Evolutionary conservation across 2,797 vertebrate species (phyloP), one percentile per base, ranked within the genome.

Genomic region (Mareca strepera): DNA sequence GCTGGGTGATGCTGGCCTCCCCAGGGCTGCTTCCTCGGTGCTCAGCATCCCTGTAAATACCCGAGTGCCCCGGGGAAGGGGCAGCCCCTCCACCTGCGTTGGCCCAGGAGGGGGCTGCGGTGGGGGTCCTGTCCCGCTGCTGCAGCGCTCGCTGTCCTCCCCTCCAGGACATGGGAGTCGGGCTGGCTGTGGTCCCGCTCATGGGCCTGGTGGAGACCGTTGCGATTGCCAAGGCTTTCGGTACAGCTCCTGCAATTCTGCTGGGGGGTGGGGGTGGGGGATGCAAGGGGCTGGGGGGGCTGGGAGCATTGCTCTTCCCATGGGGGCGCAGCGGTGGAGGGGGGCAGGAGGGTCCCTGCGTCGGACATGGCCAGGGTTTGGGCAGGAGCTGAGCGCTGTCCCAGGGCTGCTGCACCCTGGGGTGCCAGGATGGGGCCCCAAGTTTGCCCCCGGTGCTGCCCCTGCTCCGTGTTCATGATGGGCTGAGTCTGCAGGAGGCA

Each of bases 121-220:
- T n/a, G 41, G 0, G 1, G 52, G 37, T 41, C 68, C 33, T 4
- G 4, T 63, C 18, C 43, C 59, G 39, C 3, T 8, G 31, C 8
- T 18, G 5, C 37, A 48, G 5, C 12, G 1, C 39, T 83, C 53
- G 11, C 4, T 0, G 2, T 3, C 92, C 69, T 81, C 66, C 41
- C 55, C 67, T 22, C 8, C 97, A 99, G 99, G 98, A 96, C 92
- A 98, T 99, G 96, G 99, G 99, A 35, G 97, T 93, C 1, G 99
- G 98, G 12, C 97, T 99, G 86, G 98, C 98, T 1, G 98, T 99
- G 85, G 98, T 99, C 86, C 99, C 99, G 0, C 96, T 99, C 77
- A 98, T 99, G 98, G 99, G 99, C 12, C 95, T 99, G 68, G 88
- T 99, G 98, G 99, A 99, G 97, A 99, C 98, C 68, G 82, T 99